Conservation (phyloP, 2,797 vertebrate genomes). For the Arvicola amphibius region DNA sequence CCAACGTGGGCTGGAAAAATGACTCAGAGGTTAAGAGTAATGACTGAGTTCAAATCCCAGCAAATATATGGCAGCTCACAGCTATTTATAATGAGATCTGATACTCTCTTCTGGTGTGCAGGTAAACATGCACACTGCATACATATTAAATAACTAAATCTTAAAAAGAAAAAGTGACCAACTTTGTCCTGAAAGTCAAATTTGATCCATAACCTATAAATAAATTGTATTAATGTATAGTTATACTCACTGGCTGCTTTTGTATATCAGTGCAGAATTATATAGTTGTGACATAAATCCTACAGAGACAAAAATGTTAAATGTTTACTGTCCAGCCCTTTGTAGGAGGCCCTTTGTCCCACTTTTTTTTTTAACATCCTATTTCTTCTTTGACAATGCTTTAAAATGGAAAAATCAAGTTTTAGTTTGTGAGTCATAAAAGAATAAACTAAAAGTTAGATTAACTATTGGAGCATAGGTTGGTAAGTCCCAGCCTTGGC, state of each 20-base stretch:
- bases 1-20: not conserved
- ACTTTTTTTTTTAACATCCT: not conserved
- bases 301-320: not conserved
- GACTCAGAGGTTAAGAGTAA: not conserved
- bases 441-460: constrained; percentile 11
- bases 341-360: not conserved
- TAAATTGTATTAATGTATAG: not conserved
- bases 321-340: not conserved
- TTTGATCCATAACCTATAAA: not conserved
- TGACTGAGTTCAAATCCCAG: not conserved
- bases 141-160: not conserved
- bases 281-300: not conserved
- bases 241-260: not conserved
- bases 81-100: not conserved
- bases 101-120: not conserved
- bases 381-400: not conserved
- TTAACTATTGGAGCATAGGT: not conserved
- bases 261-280: not conserved
- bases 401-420: constrained; percentile 2
- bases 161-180: not conserved
- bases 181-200: not conserved
- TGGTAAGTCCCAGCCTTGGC: not conserved
- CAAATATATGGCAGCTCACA: not conserved
- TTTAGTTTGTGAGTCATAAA: not conserved
- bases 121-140: not conserved